Evolutionary conservation across 2,888 invertebrate species (phyloP).

Genomic region (Epinotia bilunana): DNA sequence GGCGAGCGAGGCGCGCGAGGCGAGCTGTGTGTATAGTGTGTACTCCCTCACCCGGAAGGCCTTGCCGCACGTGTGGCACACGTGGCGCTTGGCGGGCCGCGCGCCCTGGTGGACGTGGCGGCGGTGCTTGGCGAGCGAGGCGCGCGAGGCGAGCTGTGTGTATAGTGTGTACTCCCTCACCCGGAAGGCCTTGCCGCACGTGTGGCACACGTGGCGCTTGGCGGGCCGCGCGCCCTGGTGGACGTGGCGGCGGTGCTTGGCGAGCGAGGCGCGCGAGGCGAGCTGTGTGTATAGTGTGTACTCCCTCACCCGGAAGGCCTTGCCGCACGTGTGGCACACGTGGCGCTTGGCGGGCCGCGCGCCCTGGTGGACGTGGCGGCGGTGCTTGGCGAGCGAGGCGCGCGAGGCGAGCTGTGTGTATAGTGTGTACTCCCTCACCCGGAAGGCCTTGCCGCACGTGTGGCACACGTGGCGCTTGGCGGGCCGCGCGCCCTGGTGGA

Average conservation of each 20-base stretch:
- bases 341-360: slow-evolving; percentile 53
- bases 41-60: slow-evolving; percentile 35
- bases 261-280: slow-evolving; percentile 49
- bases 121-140: slow-evolving; percentile 3
- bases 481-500: no score
- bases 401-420: slow-evolving; percentile 47
- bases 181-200: slow-evolving; percentile 8
- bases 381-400: slow-evolving; percentile 47
- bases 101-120: not conserved
- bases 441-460: no score
- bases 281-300: slow-evolving; percentile 50
- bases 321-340: slow-evolving; percentile 8
- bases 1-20: slow-evolving; percentile 1
- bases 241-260: slow-evolving; percentile 47
- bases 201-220: not conserved
- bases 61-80: slow-evolving; percentile 8
- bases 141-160: slow-evolving; percentile 55
- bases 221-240: slow-evolving; percentile 60
- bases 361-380: slow-evolving; percentile 63
- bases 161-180: not conserved
- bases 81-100: not conserved
- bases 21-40: slow-evolving; percentile 51
- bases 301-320: slow-evolving; percentile 8
- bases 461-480: no score
- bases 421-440: not conserved